These are phyloP conservation scores for Anneissia japonica DNA, from an alignment of 35 echinoderm and acorn worm genomes.

Conservation along the genomic window DNA sequence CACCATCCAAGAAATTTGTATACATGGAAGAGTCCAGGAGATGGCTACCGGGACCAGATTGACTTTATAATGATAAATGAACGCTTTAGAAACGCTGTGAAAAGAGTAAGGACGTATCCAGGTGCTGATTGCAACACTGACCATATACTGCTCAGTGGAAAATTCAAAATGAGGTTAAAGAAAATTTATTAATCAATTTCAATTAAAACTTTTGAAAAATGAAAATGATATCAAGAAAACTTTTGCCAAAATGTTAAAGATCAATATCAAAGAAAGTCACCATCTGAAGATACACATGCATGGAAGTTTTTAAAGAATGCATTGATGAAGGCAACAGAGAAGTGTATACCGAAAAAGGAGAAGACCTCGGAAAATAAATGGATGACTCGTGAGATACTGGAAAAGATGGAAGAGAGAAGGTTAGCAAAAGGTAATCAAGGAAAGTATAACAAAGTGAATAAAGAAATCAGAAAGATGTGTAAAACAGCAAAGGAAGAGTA, in stretches of 20 bases:
- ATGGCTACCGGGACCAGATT: neutral
- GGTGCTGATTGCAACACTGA: neutral
- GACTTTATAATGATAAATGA: constrained; percentile 14
- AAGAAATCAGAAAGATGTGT: neutral
- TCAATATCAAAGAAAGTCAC: too few species aligned
- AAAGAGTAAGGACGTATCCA: neutral
- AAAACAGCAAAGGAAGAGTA: neutral
- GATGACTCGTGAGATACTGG: constrained; percentile 7
- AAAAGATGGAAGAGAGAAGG: constrained; percentile 15
- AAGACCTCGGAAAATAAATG: constrained; percentile 5
- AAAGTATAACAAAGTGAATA: neutral
- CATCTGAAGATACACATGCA: too few species aligned
- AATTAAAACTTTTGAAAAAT: too few species aligned
- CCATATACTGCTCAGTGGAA: too few species aligned
- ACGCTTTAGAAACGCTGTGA: neutral
- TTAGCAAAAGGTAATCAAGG: neutral
- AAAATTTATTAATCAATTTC: too few species aligned
- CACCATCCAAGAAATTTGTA: neutral
- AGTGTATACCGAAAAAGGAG: neutral
- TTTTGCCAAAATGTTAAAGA: too few species aligned
- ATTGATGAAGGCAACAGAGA: neutral
- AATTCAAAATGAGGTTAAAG: too few species aligned
- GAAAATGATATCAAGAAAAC: too few species aligned
- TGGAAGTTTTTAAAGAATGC: neutral
- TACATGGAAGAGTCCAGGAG: constrained; percentile 11